Base-by-base conservation (phyloP, 1,140 invertebrate genomes). In the Sogatella furcifera region DNA sequence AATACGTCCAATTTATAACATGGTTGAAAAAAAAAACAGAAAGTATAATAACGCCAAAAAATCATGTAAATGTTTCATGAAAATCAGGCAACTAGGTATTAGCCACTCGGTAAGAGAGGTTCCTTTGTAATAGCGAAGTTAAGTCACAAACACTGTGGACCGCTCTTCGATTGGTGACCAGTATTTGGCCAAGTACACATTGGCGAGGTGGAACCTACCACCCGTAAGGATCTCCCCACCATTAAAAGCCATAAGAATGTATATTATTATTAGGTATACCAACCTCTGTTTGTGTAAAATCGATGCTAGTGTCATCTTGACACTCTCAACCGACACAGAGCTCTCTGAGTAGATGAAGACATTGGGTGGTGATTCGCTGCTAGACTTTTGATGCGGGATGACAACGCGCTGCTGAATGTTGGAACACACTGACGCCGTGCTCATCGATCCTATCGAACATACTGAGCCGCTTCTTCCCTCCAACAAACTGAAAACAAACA, bases 331-430 rank as follows among this genome's bases (percentile, higher is more conserved):
- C 21, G 84, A 82, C 21, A 81, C 77, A 46, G 79, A 66, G 69
- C 86, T 89, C 67, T 92, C 89, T 15, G 87, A 85, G 73, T 89
- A 92, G 34, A 93, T 83, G 22, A 92, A 76, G 61, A 94, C 80
- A 75, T 91, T 92, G 5, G 88, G 86, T 17, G 90, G 88, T 76
- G 90, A 88, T 8, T 68, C 60, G 56, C 60, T 60, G 55, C 44
- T 46, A 5, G 64, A 52, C 44, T 58, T 59, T 11, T 60, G 55
- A 46, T 42, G 60, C 34, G 19, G 44, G 22, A 55, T 31, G 6
- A 11, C 57, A 49, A 42, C 57, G 38, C 28, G 11, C 19, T 52
- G 52, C 52, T 49, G 56, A n/a, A 1, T 38, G 53, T 49, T 49
- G 6, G 49, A 49, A 15, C 57, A 22, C 41, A 59, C 52, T 15